These are phyloP conservation scores for Valencia hispanica DNA, from an alignment of 2,797 vertebrate species.

Conservation along the genomic window DNA sequence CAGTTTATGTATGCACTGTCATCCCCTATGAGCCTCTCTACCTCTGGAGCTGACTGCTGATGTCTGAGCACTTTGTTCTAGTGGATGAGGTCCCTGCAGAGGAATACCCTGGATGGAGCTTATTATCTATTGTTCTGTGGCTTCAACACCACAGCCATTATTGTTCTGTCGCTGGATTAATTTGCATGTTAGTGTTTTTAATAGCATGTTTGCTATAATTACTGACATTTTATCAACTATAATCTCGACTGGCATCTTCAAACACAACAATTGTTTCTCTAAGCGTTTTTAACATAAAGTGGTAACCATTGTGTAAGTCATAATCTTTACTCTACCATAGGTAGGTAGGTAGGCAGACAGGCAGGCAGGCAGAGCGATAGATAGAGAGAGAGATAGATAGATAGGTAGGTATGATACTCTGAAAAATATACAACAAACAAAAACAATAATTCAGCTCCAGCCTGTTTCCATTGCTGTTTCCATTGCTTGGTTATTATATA, in stretches of 20 bases:
- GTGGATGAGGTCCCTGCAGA: slow-evolving; percentile 56
- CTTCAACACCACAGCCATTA: slow-evolving; percentile 30
- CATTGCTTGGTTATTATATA: too few relatives aligned
- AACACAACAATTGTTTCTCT: background rate
- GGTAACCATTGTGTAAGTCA: too few relatives aligned
- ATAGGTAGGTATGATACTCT: too few relatives aligned
- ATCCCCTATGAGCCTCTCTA: slow-evolving; percentile 69
- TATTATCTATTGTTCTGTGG: slow-evolving; percentile 58
- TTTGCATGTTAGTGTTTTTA: slow-evolving; percentile 34
- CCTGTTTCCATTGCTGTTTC: background rate
- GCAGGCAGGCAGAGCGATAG: too few relatives aligned
- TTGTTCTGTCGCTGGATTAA: slow-evolving; percentile 49
- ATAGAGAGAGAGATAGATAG: too few relatives aligned
- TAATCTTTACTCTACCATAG: too few relatives aligned
- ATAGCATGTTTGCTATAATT: slow-evolving; percentile 1
- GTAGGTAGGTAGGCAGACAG: too few relatives aligned
- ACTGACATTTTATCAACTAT: background rate
- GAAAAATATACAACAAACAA: too few relatives aligned
- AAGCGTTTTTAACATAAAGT: too few relatives aligned
- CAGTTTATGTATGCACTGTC: slow-evolving; percentile 71
- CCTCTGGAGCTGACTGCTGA: slow-evolving; percentile 61
- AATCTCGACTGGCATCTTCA: background rate
- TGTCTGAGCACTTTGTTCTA: slow-evolving; percentile 62
- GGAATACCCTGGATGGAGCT: slow-evolving; percentile 53
- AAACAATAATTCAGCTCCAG: background rate